phyloP scores from a whole-genome alignment of 2,113 vertebrate species.

The Pelvicachromis taeniatus region DNA sequence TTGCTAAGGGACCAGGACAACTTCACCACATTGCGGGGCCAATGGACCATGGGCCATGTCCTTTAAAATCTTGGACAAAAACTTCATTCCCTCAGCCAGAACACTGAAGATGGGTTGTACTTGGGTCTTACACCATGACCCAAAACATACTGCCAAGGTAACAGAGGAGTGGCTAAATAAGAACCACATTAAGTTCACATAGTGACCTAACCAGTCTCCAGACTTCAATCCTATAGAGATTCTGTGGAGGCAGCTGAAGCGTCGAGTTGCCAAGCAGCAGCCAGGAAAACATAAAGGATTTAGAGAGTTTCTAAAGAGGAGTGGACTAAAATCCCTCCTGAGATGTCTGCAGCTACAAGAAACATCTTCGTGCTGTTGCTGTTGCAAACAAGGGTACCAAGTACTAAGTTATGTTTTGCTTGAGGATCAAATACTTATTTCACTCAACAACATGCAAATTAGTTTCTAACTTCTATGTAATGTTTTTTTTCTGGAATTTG shows the following conservation, averaged over 20 bases:
- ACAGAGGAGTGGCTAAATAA: neutral
- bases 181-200: neutral
- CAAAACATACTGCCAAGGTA: neutral
- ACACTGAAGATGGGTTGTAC: no score
- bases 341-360: neutral
- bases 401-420: neutral
- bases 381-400: neutral
- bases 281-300: neutral
- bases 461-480: neutral
- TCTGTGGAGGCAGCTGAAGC: neutral
- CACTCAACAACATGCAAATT: no score
- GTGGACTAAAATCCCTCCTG: neutral
- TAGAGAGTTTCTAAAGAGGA: neutral
- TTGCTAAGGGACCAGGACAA: no score
- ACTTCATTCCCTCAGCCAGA: no score
- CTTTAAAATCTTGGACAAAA: no score
- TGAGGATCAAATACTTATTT: neutral
- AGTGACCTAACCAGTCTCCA: neutral
- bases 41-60: no score
- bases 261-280: neutral
- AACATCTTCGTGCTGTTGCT: neutral
- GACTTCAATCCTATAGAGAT: neutral
- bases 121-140: neutral
- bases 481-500: neutral
- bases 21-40: no score